These are phyloP conservation scores for Electrophaes corylata DNA, from an alignment of 2,888 invertebrate genomes.

Conservation along the genomic window DNA sequence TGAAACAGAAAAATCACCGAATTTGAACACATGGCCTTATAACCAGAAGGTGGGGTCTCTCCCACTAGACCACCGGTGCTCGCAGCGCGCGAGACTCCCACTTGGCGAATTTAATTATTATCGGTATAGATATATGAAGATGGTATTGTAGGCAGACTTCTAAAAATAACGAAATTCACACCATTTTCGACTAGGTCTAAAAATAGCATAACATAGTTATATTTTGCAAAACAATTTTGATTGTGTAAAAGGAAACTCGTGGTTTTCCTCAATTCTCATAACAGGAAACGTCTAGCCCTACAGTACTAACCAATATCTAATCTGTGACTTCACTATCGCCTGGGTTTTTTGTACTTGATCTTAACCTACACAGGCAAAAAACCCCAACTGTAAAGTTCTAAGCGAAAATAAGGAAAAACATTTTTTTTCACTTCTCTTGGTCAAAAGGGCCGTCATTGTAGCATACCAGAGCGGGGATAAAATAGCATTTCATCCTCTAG, in stretches of 20 bases:
- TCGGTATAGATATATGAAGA: no score
- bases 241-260: constrained; percentile 16
- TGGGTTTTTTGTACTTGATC: constrained; percentile 8
- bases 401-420: not conserved
- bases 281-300: not conserved
- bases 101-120: no score
- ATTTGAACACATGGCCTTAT: no score
- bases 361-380: not conserved
- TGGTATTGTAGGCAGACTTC: no score
- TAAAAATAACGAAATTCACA: not conserved
- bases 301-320: not conserved
- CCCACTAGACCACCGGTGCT: no score
- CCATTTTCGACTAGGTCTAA: not conserved
- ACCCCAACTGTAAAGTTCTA: not conserved
- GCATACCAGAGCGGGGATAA: no score
- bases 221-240: constrained; percentile 3
- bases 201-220: not conserved
- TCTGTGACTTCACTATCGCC: constrained; percentile 1
- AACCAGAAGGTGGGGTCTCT: no score
- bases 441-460: no score
- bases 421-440: no score
- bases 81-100: no score
- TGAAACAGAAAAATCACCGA: no score
- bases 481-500: no score
- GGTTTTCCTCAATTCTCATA: constrained; percentile 23